phyloP scores from a whole-genome alignment of 2,797 vertebrate species.

The Brotula barbata region DNA sequence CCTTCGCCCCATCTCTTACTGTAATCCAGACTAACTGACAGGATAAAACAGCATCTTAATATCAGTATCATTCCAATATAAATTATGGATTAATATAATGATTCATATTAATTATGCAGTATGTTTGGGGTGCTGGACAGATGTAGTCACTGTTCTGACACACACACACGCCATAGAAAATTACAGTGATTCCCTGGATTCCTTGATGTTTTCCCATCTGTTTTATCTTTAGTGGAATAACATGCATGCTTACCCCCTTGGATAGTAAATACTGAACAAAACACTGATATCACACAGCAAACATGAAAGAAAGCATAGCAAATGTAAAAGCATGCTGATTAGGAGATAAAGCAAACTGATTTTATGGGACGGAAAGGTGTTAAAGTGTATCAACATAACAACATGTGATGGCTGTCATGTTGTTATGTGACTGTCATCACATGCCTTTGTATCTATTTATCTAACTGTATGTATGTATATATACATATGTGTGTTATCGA shows the following conservation, averaged over 20 bases:
- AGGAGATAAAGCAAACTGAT: slow-evolving; percentile 4
- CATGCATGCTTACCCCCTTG: neutral
- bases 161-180: slow-evolving; percentile 5
- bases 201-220: neutral
- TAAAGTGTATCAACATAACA: neutral
- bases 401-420: too few species aligned
- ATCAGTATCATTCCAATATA: slow-evolving; percentile 24
- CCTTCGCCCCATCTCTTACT: neutral
- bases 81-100: slow-evolving; percentile 47
- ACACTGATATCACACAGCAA: neutral
- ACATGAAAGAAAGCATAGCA: neutral
- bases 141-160: neutral
- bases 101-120: too few species aligned
- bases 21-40: slow-evolving; percentile 12
- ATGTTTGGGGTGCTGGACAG: too few species aligned
- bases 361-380: slow-evolving; percentile 1
- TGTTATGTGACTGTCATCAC: too few species aligned
- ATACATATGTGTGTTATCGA: neutral
- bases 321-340: slow-evolving; percentile 2
- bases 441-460: too few species aligned
- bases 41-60: neutral
- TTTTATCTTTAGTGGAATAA: neutral
- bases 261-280: neutral
- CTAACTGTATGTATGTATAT: too few species aligned
- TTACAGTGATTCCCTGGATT: neutral